phyloP scores from a whole-genome alignment of 2,888 invertebrate species.

The Mesochorus sp. region DNA sequence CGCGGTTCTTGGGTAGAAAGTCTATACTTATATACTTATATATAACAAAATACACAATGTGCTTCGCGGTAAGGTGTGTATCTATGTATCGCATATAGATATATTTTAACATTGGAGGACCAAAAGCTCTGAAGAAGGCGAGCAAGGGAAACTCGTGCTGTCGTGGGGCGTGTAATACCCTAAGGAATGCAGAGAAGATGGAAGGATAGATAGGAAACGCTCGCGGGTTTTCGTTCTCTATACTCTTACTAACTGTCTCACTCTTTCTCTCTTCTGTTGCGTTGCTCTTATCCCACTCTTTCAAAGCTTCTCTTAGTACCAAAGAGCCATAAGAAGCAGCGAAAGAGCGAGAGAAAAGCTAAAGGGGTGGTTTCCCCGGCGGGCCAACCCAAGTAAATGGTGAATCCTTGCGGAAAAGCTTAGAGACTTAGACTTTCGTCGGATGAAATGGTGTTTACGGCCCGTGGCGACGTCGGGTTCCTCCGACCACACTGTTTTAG shows the following conservation, averaged over 20 bases:
- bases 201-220: conserved; percentile 78
- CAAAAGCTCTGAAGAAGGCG: conserved; percentile 56
- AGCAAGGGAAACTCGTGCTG: conserved; percentile 62
- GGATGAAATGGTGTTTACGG: conserved; percentile 77
- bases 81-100: not conserved
- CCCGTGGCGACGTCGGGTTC: conserved; percentile 57
- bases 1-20: conserved; percentile 33
- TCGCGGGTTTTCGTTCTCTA: conserved; percentile 62
- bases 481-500: conserved; percentile 4
- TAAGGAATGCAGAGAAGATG: conserved; percentile 81
- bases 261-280: conserved; percentile 47
- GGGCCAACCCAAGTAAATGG: conserved; percentile 65
- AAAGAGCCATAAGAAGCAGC: conserved; percentile 41
- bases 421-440: conserved; percentile 76
- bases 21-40: conserved; percentile 11
- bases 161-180: conserved; percentile 79
- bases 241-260: conserved; percentile 32
- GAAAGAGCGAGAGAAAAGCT: conserved; percentile 50
- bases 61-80: not conserved
- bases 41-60: conserved; percentile 29
- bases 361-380: conserved; percentile 63
- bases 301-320: not conserved
- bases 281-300: conserved; percentile 28
- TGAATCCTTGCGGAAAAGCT: conserved; percentile 79
- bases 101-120: conserved; percentile 14